These are phyloP conservation scores for Meloidogyne exigua DNA, from an alignment of 1,140 invertebrate genomes.

Conservation along the genomic window DNA sequence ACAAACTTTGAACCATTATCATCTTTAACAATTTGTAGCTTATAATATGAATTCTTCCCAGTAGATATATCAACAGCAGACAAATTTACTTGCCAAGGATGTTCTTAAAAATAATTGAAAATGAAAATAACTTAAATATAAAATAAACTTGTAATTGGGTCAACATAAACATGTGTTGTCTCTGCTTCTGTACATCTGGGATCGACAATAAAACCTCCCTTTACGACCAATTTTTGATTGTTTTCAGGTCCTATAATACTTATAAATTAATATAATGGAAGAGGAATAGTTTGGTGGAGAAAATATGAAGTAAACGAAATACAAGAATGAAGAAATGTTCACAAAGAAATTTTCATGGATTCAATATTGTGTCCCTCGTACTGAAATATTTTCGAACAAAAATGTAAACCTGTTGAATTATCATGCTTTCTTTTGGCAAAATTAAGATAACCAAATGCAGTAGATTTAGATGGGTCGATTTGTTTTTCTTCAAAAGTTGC, in stretches of 20 bases:
- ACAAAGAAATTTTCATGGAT: no score
- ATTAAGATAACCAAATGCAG: constrained; percentile 21
- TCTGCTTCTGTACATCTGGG: constrained; percentile 46
- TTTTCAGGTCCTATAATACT: not conserved
- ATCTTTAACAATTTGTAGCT: constrained; percentile 81
- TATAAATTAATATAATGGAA: not conserved
- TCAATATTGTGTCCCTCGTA: no score
- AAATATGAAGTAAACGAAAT: no score
- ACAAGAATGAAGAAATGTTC: no score
- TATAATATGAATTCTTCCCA: constrained; percentile 82
- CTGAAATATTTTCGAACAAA: not conserved
- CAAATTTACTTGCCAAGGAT: constrained; percentile 38
- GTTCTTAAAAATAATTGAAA: constrained; percentile 18
- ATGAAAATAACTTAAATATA: no score
- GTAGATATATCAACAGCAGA: constrained; percentile 28
- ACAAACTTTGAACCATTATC: constrained; percentile 66
- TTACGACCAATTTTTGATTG: constrained; percentile 28
- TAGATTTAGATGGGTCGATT: constrained; percentile 14
- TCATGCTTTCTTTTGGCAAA: not conserved
- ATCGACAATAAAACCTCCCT: constrained; percentile 47
- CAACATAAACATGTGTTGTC: constrained; percentile 48
- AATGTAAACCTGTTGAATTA: not conserved
- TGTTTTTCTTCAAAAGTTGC: constrained; percentile 18
- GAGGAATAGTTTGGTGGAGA: no score
- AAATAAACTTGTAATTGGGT: constrained; percentile 22